Evolutionary conservation across 1,140 invertebrate species (phyloP), one percentile per base, ranked within the genome.

Genomic region (Bombus difficillimus): DNA sequence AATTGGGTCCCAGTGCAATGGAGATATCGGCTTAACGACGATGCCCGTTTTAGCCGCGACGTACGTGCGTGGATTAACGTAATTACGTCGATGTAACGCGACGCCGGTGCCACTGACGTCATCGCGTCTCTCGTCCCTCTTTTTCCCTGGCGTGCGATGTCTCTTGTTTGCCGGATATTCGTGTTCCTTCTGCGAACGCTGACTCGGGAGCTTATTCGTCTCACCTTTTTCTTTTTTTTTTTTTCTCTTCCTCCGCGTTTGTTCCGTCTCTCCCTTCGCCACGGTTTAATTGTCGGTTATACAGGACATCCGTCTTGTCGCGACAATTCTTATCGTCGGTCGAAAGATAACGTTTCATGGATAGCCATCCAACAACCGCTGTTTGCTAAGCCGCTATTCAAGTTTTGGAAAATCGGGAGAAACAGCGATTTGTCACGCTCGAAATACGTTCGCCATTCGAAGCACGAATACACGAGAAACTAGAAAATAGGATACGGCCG

Each of bases 81-180:
- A 92, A 92, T 92, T 92, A 92, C 83, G 89, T 91, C 87, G 87
- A 88, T 92, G 92, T 91, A 92, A 92, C 77, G 81, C 75, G 92
- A 92, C 86, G 86, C 91, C 86, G 86, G 88, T 92, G 88, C 90
- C 81, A 83, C 81, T 92, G 89, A 92, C 89, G 91, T 92, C 92
- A 92, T 81, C 77, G 62, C 78, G 86, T 59, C 73, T 57, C 74
- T 82, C 59, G 25, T 37, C 81, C 53, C 72, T 71, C n/a, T 57
- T 66, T 71, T 81, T 73, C 77, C 32, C n/a, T 74, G 37, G 72
- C 75, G 66, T n/a, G n/a, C 34, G 59, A 43, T 34, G 75, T 85
- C 72, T 82, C 83, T 92, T 85, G 85, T 85, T 85, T 88, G 84
- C 89, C 85, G 90, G 89, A 90, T 89, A 92, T 91, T 91, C 89